Evolutionary conservation across 2,888 invertebrate species (phyloP).

Genomic region (Melinaea marsaeus): DNA sequence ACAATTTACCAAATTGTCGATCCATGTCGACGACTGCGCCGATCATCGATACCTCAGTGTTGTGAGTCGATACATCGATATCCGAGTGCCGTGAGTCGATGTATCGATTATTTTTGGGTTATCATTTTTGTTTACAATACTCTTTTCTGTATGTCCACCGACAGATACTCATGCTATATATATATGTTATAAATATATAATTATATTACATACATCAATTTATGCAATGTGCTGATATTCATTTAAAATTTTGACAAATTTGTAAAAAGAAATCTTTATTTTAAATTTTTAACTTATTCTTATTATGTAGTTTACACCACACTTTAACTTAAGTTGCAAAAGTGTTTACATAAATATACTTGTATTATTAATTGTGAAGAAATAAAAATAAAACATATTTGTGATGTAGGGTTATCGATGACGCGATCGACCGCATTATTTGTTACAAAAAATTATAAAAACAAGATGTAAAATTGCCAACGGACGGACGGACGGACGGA

Average conservation of each 20-base stretch:
- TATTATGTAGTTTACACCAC: no score
- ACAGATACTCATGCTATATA: no score
- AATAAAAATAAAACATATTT: constrained; percentile 28
- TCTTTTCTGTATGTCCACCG: no score
- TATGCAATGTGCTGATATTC: no score
- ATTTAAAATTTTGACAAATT: no score
- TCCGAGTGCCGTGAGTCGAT: constrained; percentile 51
- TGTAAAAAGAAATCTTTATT: no score
- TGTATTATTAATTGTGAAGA: no score
- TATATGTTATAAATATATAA: no score
- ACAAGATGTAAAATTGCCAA: constrained; percentile 73
- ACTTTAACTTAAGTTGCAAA: no score
- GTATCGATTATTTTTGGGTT: constrained; percentile 43
- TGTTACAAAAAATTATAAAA: constrained; percentile 62
- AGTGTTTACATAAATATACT: no score
- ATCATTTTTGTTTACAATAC: constrained; percentile 1
- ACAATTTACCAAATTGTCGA: constrained; percentile 78
- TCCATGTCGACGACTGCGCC: constrained; percentile 72
- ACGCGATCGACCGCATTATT: constrained; percentile 54
- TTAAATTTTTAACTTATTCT: no score
- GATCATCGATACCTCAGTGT: constrained; percentile 59
- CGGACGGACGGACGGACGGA: constrained; percentile 49
- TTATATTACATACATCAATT: no score
- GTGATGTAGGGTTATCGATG: constrained; percentile 53
- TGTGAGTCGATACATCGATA: constrained; percentile 47